Evolutionary conservation across 2,113 vertebrate species (phyloP).

Genomic region (Brevimyrus niger): DNA sequence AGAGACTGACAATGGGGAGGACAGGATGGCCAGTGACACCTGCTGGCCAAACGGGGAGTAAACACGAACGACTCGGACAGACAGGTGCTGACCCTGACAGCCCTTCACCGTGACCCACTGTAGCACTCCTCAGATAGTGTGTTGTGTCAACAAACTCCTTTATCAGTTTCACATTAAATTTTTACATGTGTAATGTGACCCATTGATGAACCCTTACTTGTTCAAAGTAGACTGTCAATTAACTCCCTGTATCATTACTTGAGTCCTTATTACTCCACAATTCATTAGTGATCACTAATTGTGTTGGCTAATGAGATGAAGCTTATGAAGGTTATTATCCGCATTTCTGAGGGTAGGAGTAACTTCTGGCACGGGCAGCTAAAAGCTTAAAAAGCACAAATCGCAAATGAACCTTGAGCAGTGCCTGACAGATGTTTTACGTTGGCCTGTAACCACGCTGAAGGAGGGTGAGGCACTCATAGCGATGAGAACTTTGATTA

Average conservation of each 20-base stretch:
- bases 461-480: neutral
- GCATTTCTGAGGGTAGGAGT: neutral
- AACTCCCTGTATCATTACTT: neutral
- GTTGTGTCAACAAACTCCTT: neutral
- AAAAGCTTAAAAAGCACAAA: neutral
- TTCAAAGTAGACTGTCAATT: neutral
- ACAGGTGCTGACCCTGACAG: too few relatives aligned
- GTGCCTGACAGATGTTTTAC: neutral
- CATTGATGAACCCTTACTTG: neutral
- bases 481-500: neutral
- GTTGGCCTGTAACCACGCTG: neutral
- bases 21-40: too few relatives aligned
- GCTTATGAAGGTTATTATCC: neutral
- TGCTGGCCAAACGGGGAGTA: too few relatives aligned
- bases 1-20: too few relatives aligned
- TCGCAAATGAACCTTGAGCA: neutral
- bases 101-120: neutral
- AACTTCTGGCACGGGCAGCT: neutral
- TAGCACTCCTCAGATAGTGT: neutral
- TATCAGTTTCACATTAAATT: neutral
- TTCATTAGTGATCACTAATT: neutral
- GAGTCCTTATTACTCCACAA: neutral
- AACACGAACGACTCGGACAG: too few relatives aligned
- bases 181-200: neutral
- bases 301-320: neutral